A percentile compares a stretch with the other conserved stretches of the same genome.
Evolutionary conservation across 2,888 invertebrate genomes (phyloP).

Genomic region (Mythimna impura): DNA sequence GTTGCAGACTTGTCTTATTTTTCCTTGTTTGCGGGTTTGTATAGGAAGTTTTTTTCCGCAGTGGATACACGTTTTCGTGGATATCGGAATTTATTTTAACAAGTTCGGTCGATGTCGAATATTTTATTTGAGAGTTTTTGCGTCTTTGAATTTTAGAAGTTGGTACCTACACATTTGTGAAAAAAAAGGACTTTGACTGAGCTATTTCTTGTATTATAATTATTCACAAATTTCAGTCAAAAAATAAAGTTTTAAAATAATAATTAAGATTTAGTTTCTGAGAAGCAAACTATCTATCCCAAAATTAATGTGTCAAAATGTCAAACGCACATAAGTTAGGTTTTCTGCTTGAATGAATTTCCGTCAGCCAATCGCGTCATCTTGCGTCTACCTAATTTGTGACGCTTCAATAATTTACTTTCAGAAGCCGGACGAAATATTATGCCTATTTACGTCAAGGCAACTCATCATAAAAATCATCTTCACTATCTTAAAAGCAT

Average conservation of each 20-base stretch:
- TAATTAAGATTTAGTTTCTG: too few species aligned
- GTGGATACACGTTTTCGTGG: slow-evolving; percentile 63
- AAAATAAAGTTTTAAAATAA: not conserved
- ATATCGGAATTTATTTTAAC: slow-evolving; percentile 64
- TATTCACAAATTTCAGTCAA: not conserved
- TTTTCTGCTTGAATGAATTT: not conserved
- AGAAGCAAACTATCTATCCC: too few species aligned
- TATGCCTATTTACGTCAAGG: not conserved
- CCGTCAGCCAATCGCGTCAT: not conserved
- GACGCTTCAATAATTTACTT: not conserved
- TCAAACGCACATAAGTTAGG: not conserved
- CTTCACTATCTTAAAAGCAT: not conserved
- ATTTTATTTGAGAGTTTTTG: slow-evolving; percentile 48
- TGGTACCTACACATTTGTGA: too few species aligned
- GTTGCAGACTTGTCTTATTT: slow-evolving; percentile 80
- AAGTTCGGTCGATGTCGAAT: slow-evolving; percentile 46
- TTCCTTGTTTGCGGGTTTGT: slow-evolving; percentile 83
- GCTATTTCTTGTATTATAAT: not conserved
- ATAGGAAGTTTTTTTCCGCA: slow-evolving; percentile 69
- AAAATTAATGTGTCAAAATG: not conserved
- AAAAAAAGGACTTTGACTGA: not conserved
- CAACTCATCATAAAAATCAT: slow-evolving; percentile 1
- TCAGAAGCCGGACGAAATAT: not conserved
- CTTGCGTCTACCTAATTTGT: not conserved
- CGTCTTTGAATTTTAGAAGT: not conserved